Evolutionary conservation across 92 coral and sea anemone species (phyloP).

Genomic region (Hydrozoanthus gracilis): DNA sequence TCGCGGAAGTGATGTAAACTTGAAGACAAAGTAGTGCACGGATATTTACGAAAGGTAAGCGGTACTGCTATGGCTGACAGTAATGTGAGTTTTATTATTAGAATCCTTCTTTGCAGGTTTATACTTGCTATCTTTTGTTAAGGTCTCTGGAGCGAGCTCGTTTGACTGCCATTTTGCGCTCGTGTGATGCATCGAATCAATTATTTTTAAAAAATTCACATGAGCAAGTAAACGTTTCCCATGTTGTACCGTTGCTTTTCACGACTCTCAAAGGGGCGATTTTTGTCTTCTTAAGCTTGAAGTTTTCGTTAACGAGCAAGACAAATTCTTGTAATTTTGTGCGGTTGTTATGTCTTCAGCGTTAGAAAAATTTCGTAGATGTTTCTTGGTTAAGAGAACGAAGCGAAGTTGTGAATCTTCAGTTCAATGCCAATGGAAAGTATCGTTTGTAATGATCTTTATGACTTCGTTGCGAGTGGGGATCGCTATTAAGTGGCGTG

Average conservation of each 20-base stretch:
- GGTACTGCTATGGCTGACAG: slow-evolving; percentile 4
- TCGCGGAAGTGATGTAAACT: slow-evolving; percentile 38
- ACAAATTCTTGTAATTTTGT: not conserved
- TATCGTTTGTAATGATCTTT: slow-evolving; percentile 5
- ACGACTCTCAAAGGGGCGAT: not conserved
- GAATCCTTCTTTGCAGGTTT: not conserved
- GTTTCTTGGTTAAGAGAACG: no score
- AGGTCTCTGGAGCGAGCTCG: not conserved
- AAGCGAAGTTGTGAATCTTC: no score
- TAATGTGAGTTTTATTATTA: slow-evolving; percentile 12
- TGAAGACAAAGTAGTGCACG: not conserved
- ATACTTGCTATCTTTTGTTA: not conserved
- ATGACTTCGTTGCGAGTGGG: not conserved
- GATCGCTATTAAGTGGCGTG: slow-evolving; percentile 20
- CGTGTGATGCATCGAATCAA: slow-evolving; percentile 31
- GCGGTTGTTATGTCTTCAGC: slow-evolving; percentile 11
- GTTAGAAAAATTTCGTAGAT: not conserved
- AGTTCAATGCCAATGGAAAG: no score
- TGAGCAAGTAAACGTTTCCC: not conserved
- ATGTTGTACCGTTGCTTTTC: not conserved
- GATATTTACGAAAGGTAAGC: slow-evolving; percentile 32
- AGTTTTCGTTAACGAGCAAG: slow-evolving; percentile 26
- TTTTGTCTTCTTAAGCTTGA: slow-evolving; percentile 10
- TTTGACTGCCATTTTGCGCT: not conserved
- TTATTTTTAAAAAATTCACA: not conserved